Evolutionary conservation across 2,888 invertebrate genomes (phyloP), one percentile per base, ranked within the genome.

Genomic region (Perizoma flavofasciatum): DNA sequence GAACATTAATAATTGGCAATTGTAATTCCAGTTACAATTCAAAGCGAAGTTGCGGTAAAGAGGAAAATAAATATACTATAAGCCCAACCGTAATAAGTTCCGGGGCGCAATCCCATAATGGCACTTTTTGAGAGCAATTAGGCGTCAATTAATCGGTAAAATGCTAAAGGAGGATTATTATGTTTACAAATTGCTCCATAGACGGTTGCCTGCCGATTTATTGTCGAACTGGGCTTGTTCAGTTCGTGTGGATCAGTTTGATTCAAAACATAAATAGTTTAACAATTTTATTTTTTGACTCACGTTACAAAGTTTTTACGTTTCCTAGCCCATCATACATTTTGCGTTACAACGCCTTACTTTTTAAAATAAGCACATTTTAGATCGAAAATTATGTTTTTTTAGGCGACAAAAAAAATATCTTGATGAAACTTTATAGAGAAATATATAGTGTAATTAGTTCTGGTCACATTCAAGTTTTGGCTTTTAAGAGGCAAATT

Each of bases 171-270:
- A 52, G 74, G 74, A 77, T 78, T 77, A 78, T 71, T 73, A 66
- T 76, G 71, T 73, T 71, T 72, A 74, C 70, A 72, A 76, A 78
- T 78, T 69, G 73, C 65, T 71, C 71, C 71, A 72, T 71, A 71
- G 74, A 70, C 71, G 63, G 62, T 63, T 59, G 65, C 59, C 59
- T 43, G 53, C 57, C 62, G 64, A 75, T 77, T 75, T 73, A 77
- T 70, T 61, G 69, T 48, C 63, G 68, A 73, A 64, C 61, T 73
- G 67, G 69, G 65, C 53, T 49, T 44, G 51, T 55, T 67, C 49
- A 55, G 60, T 67, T 67, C 68, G 35, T 55, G 33, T 47, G 53
- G 52, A 56, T 52, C 43, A 48, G n/a, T 51, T 57, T 51, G 32
- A 52, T 37, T 22, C 37, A 11, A 5, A 43, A 47, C 45, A 45